phyloP scores from a whole-genome alignment of 2,888 invertebrate species.

The Penaeus monodon region DNA sequence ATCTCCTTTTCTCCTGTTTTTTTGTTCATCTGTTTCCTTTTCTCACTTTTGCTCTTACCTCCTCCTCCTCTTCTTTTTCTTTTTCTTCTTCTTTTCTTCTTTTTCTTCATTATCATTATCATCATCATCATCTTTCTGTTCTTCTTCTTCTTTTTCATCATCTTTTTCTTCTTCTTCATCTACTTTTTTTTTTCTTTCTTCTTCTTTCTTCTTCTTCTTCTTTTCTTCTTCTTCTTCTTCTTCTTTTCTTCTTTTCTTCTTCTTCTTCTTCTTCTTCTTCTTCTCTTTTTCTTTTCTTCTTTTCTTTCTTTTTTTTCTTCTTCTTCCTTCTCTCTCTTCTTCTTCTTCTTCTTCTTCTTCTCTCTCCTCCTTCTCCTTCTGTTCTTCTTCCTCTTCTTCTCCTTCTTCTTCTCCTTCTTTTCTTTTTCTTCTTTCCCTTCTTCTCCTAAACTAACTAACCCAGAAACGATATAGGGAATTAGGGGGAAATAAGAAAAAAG shows the following conservation, averaged over 20 bases:
- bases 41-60: not conserved
- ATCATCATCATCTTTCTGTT: no score
- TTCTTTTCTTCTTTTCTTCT: no score
- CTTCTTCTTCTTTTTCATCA: not conserved
- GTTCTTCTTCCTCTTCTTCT: not conserved
- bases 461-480: no score
- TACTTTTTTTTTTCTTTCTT: not conserved
- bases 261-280: no score
- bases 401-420: not conserved
- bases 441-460: no score
- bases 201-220: not conserved
- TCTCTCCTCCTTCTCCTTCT: no score
- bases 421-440: not conserved
- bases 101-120: slow-evolving; percentile 28
- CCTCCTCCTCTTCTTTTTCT: slow-evolving; percentile 8
- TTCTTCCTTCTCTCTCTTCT: not conserved
- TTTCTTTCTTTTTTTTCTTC: no score
- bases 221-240: no score
- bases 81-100: slow-evolving; percentile 4
- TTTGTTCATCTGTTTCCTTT: not conserved
- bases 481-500: no score
- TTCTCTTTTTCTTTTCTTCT: no score
- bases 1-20: not conserved
- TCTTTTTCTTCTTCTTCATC: slow-evolving; percentile 18
- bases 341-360: not conserved